Evolutionary conservation across 2,797 vertebrate species (phyloP).

Genomic region (Babyrousa celebensis): DNA sequence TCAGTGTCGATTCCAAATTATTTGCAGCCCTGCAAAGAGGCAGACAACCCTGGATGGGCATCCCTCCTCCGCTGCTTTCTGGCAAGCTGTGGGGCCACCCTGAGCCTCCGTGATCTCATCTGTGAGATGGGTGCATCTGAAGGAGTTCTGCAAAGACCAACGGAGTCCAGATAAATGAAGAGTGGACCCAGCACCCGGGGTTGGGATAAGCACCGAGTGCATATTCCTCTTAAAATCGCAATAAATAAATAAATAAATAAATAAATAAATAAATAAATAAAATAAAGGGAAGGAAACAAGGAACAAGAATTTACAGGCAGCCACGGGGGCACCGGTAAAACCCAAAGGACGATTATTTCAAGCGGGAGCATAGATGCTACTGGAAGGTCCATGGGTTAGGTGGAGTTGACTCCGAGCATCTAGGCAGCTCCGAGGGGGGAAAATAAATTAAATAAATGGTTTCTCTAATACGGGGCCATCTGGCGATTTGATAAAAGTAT

Average conservation of each 20-base stretch:
- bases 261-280: not conserved
- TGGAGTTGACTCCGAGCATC: not conserved
- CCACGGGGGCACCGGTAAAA: not conserved
- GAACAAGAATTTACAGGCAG: constrained; percentile 21
- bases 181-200: no score
- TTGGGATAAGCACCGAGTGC: rapidly evolving
- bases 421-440: constrained; percentile 33
- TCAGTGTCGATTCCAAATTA: constrained; percentile 52
- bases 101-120: not conserved
- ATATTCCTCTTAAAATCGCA: rapidly evolving
- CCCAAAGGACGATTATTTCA: not conserved
- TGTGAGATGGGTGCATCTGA: constrained; percentile 48
- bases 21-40: not conserved
- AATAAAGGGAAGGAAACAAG: not conserved
- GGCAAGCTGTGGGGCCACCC: no score
- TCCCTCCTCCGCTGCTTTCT: not conserved
- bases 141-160: not conserved
- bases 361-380: constrained; percentile 29
- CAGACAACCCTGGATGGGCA: not conserved
- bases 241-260: no score
- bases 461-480: constrained; percentile 93
- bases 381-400: constrained; percentile 55
- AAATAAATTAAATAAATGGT: constrained; percentile 82
- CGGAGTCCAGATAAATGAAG: no score
- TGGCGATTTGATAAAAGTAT: constrained; percentile 97